Conservation (phyloP, 2,888 invertebrate species). For the Anthrax anthrax region DNA sequence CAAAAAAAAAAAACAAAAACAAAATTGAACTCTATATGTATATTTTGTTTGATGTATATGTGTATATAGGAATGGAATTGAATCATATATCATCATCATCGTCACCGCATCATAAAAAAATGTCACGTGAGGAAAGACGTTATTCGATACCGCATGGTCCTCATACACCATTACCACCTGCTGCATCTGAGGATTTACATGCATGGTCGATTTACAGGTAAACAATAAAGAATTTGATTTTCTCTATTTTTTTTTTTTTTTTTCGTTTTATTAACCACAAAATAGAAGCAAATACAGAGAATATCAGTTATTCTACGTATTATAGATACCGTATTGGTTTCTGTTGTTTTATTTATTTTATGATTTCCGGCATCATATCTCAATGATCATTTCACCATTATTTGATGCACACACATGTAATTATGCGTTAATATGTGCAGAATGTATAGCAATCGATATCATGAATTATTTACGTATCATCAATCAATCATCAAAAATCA, state of each 20-base stretch:
- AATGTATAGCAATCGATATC: too few relatives aligned
- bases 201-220: slow-evolving; percentile 93
- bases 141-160: slow-evolving; percentile 80
- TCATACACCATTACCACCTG: slow-evolving; percentile 52
- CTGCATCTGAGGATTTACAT: slow-evolving; percentile 82
- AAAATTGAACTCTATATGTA: too few relatives aligned
- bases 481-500: neutral
- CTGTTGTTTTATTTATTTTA: too few relatives aligned
- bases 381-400: neutral
- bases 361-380: neutral
- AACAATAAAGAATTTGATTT: slow-evolving; percentile 3
- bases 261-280: too few relatives aligned
- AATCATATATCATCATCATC: neutral
- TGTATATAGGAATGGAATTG: neutral
- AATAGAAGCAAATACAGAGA: too few relatives aligned
- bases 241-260: neutral
- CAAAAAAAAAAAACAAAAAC: too few relatives aligned
- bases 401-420: neutral
- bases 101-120: slow-evolving; percentile 30
- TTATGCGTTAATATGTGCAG: too few relatives aligned
- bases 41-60: neutral
- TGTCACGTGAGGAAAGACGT: slow-evolving; percentile 55
- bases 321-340: too few relatives aligned
- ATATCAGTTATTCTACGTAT: too few relatives aligned
- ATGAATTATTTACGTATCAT: neutral